Evolutionary conservation across 2,888 invertebrate genomes (phyloP).

Genomic region (Heteropelma amictum): DNA sequence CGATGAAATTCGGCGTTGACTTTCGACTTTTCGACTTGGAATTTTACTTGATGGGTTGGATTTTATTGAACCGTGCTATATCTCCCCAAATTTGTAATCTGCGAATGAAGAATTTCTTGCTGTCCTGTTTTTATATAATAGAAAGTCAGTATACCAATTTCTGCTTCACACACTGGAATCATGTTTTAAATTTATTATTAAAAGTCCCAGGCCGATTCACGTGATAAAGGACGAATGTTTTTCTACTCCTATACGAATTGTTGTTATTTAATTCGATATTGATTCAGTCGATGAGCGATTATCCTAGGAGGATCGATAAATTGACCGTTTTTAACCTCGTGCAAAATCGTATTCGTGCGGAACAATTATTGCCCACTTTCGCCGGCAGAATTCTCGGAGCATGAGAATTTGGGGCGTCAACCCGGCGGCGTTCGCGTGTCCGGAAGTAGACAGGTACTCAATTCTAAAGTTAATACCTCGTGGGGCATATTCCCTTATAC

Average conservation of each 20-base stretch:
- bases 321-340: neutral
- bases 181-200: too few species aligned
- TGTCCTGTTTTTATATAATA: neutral
- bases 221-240: too few species aligned
- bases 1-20: too few species aligned
- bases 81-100: too few species aligned
- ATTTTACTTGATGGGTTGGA: too few species aligned
- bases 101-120: too few species aligned
- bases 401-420: conserved; percentile 19
- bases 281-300: neutral
- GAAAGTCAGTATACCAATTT: too few species aligned
- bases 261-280: neutral
- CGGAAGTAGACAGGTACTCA: conserved; percentile 53
- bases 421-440: conserved; percentile 51
- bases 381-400: conserved; percentile 1
- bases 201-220: too few species aligned
- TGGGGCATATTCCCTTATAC: conserved; percentile 44
- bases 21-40: too few species aligned
- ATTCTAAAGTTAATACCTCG: conserved; percentile 61
- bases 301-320: neutral
- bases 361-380: conserved; percentile 16
- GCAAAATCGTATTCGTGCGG: neutral
- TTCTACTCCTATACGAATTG: too few species aligned
- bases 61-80: too few species aligned
- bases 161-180: too few species aligned